Evolutionary conservation across 53 echinoderm and acorn worm species (phyloP).

Genomic region (Zoroaster sp.): DNA sequence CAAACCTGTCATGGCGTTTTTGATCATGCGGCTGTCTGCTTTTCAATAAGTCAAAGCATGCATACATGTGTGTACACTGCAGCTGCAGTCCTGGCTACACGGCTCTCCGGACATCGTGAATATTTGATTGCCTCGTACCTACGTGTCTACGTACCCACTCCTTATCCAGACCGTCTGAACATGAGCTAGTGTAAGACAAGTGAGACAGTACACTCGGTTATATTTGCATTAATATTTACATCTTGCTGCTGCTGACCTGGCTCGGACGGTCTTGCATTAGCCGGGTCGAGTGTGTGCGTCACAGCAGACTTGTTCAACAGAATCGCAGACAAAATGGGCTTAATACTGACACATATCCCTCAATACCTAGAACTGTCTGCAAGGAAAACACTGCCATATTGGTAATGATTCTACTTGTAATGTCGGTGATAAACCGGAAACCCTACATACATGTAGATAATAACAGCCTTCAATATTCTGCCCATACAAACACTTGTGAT

Average conservation of each 20-base stretch:
- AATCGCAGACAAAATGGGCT: background rate
- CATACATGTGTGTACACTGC: background rate
- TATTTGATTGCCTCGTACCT: constrained; percentile 7
- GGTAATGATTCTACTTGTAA: background rate
- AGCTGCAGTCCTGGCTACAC: background rate
- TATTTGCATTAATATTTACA: background rate
- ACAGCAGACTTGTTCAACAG: background rate
- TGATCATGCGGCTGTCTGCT: background rate
- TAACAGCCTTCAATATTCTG: too few relatives aligned
- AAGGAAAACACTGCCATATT: background rate
- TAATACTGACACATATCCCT: background rate
- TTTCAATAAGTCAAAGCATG: constrained; percentile 9
- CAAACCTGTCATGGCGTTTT: background rate
- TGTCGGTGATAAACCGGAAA: too few relatives aligned
- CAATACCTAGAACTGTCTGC: background rate
- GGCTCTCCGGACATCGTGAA: constrained; percentile 8
- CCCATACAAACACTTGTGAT: too few relatives aligned
- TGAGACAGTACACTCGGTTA: background rate
- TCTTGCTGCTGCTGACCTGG: constrained; percentile 6
- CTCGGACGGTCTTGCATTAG: background rate
- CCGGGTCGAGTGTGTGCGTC: background rate
- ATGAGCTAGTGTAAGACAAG: background rate
- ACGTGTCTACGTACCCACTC: background rate
- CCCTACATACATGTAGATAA: too few relatives aligned
- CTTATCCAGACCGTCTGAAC: background rate